Evolutionary conservation across 2,113 vertebrate genomes (phyloP).

Genomic region (Gorsachius goisagi): DNA sequence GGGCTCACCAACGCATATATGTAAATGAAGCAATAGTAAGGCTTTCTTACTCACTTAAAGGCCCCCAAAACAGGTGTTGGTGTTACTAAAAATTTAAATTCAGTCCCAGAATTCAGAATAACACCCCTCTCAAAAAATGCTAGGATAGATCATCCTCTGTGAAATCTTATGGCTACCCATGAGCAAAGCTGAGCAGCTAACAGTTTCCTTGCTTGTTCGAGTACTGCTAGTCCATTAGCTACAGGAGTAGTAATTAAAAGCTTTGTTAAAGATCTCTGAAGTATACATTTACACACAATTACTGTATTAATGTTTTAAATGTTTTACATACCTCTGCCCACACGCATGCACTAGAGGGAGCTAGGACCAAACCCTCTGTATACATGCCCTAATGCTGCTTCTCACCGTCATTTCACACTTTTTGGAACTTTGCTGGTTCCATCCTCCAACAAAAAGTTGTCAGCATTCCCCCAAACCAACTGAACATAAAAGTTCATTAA

Average conservation of each 20-base stretch:
- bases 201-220: not conserved
- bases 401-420: not conserved
- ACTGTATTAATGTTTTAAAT: not conserved
- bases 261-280: not conserved
- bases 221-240: not conserved
- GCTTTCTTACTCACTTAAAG: not conserved
- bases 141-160: not conserved
- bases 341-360: slow-evolving; percentile 50
- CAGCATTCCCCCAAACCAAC: not conserved
- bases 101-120: not conserved
- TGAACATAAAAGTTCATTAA: not conserved
- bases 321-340: not conserved
- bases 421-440: not conserved
- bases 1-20: not conserved
- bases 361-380: not conserved
- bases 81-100: not conserved
- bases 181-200: not conserved
- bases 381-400: not conserved
- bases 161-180: not conserved
- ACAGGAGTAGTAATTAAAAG: not conserved
- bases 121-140: not conserved
- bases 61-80: not conserved
- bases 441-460: not conserved
- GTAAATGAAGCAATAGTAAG: not conserved
- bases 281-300: not conserved